These are phyloP conservation scores for Polylopha cassiicola DNA, from an alignment of 2,888 invertebrate species.

Conservation along the genomic window DNA sequence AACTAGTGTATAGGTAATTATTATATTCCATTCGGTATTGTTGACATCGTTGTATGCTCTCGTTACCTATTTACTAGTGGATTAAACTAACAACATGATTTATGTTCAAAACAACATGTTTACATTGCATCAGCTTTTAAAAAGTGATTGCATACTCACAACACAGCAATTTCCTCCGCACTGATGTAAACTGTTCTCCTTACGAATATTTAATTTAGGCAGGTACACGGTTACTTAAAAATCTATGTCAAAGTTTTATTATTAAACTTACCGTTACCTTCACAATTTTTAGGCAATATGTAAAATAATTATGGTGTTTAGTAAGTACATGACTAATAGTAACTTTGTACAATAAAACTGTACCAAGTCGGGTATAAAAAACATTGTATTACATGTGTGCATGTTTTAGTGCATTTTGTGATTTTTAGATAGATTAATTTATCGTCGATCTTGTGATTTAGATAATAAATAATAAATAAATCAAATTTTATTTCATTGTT, in stretches of 20 bases:
- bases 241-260: slow-evolving; percentile 2
- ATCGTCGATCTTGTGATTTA: slow-evolving; percentile 77
- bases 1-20: slow-evolving; percentile 2
- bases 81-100: slow-evolving; percentile 13
- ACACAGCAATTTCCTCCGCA: slow-evolving; percentile 27
- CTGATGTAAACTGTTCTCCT: slow-evolving; percentile 20
- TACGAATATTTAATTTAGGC: slow-evolving; percentile 21
- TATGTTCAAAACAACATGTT: slow-evolving; percentile 17
- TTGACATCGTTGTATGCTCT: slow-evolving; percentile 13
- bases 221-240: slow-evolving; percentile 13
- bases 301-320: slow-evolving; percentile 12
- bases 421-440: slow-evolving; percentile 76
- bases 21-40: slow-evolving; percentile 13
- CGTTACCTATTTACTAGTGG: slow-evolving; percentile 9
- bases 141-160: slow-evolving; percentile 62
- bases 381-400: slow-evolving; percentile 70
- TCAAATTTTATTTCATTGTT: slow-evolving; percentile 21
- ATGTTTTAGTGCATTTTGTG: slow-evolving; percentile 79
- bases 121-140: slow-evolving; percentile 32
- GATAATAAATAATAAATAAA: slow-evolving; percentile 63
- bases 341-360: slow-evolving; percentile 64
- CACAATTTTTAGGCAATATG: slow-evolving; percentile 53
- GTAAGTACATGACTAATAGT: slow-evolving; percentile 46
- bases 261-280: slow-evolving; percentile 33
- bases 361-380: slow-evolving; percentile 70